A percentile compares a stretch with the other conserved stretches of the same genome.
These are phyloP conservation scores for Channallabes apus DNA, from an alignment of 2,797 vertebrate species.

Conservation along the genomic window DNA sequence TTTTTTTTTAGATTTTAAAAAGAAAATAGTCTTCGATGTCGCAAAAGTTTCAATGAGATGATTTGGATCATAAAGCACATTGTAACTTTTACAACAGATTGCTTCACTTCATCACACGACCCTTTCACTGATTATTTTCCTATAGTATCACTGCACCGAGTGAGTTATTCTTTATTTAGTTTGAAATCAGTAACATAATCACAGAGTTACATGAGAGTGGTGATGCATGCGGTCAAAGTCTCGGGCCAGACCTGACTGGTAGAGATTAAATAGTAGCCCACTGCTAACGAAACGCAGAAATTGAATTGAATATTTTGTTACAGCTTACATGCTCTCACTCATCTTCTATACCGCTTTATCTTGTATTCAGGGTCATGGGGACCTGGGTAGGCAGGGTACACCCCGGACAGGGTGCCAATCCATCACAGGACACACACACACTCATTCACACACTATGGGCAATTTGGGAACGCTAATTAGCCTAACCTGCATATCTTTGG, in stretches of 20 bases:
- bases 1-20: background rate
- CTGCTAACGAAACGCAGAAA: conserved; percentile 18
- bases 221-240: conserved; percentile 39
- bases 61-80: background rate
- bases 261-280: conserved; percentile 50
- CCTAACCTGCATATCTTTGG: no score
- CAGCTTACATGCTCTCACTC: background rate
- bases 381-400: no score
- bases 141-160: background rate
- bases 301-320: conserved; percentile 4
- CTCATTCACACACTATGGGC: no score
- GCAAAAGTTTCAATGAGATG: background rate
- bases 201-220: background rate
- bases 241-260: conserved; percentile 17
- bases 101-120: background rate
- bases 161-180: background rate
- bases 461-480: no score
- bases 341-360: no score
- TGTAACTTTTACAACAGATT: background rate
- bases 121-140: conserved; percentile 3
- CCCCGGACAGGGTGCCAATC: no score
- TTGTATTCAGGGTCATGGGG: no score
- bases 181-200: background rate
- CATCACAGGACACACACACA: no score
- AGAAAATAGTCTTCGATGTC: background rate